Percentiles rank a stretch among this genome's conserved stretches.
phyloP scores from a whole-genome alignment of 1,140 invertebrate genomes.

The Sarcophaga peregrina region DNA sequence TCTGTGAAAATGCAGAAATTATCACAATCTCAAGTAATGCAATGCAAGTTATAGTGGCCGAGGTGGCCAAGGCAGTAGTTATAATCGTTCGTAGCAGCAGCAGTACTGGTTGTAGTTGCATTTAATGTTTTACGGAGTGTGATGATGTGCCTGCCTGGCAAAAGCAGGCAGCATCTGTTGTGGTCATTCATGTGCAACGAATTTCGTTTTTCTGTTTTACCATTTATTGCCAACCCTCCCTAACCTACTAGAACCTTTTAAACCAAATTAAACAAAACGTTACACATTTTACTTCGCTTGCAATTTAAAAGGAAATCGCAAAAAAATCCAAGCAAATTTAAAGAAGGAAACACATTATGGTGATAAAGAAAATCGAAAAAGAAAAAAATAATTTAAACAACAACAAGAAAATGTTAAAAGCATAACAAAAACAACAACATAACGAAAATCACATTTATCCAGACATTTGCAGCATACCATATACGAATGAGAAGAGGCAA shows the following conservation, averaged over 20 bases:
- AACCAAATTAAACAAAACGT: constrained; percentile 27
- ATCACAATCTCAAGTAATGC: constrained; percentile 26
- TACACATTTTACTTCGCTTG: neutral
- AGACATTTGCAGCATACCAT: neutral
- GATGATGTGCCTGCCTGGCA: neutral
- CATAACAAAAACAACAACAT: neutral
- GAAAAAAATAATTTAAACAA: neutral
- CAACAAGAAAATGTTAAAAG: constrained; percentile 12
- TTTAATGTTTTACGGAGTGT: neutral
- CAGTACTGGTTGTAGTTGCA: neutral
- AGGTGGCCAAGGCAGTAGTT: neutral
- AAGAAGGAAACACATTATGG: constrained; percentile 17
- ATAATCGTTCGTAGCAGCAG: neutral
- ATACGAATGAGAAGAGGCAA: neutral
- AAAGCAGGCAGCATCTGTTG: neutral
- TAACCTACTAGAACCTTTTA: neutral
- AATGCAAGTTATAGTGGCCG: constrained; percentile 1
- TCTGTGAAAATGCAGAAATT: neutral
- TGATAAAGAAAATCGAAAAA: neutral
- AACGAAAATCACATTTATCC: neutral
- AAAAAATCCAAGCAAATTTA: neutral
- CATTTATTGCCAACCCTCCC: too few species aligned
- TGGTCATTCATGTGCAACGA: constrained; percentile 26
- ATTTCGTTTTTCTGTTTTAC: neutral
- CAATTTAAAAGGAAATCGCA: neutral